Evolutionary conservation across 2,797 vertebrate species (phyloP), one percentile per base, ranked within the genome.

Genomic region (Meriones psammophilus): DNA sequence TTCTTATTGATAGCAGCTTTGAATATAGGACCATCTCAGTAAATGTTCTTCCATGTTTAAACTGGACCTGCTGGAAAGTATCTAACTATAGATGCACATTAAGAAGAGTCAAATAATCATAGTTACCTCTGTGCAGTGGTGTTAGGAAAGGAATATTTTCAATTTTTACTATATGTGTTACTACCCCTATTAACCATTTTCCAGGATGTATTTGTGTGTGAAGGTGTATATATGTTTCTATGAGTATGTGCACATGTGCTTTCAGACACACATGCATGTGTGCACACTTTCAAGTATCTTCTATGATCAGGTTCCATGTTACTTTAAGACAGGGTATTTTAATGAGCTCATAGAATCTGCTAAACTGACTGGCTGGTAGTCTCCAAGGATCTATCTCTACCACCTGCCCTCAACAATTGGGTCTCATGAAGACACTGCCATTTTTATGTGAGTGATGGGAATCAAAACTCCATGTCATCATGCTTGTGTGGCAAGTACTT

Each of bases 61-160:
- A 39, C 39, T 39, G 39, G 39, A 39, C 39, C 39, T 39, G 39
- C 39, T 39, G 39, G 39, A 39, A 39, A 39, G 39, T 39, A 39
- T 39, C 39, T 39, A 39, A 39, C 39, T 91, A 79, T 18, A 83
- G 18, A 88, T 30, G n/a, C 50, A 14, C 46, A 78, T 24, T 50
- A 77, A 77, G 60, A 87, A 92, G 20, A 60, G 30, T 71, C 33
- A 92, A 74, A 89, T 30, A 94, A 83, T 84, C 18, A n/a, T 33
- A 54, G 58, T 46, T 88, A 76, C 76, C 18, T 95, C 39, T 86
- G 36, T 64, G 33, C 20, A 86, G 7, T 79, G 26, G 22, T 20
- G 68, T 74, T 88, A 78, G 66, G 9, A 89, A 36, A 84, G 0
- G 22, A n/a, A n/a, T 89, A 83, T 89, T 97, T 97, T 83, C 64